phyloP scores from a whole-genome alignment of 2,888 invertebrate species.

The Hymenopus coronatus region DNA sequence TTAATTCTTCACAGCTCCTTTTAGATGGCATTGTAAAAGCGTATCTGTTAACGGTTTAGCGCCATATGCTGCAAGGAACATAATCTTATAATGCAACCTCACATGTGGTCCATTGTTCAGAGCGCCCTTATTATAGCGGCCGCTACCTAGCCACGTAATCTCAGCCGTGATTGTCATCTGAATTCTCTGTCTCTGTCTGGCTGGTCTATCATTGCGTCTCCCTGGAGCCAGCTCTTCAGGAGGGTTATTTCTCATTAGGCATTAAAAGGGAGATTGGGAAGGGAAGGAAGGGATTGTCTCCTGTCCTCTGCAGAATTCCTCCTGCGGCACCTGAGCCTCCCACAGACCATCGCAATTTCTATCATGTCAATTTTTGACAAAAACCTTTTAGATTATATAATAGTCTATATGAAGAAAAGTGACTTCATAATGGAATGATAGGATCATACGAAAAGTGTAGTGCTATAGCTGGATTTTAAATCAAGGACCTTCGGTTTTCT shows the following conservation, averaged over 20 bases:
- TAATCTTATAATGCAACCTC: background rate
- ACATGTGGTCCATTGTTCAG: background rate
- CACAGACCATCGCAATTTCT: background rate
- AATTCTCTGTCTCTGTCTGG: background rate
- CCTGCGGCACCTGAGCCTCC: background rate
- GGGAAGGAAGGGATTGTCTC: conserved; percentile 3
- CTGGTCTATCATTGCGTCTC: background rate
- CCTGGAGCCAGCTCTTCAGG: conserved; percentile 16
- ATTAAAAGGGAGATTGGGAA: conserved; percentile 27
- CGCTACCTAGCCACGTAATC: conserved; percentile 16
- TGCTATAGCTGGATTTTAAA: too few relatives aligned
- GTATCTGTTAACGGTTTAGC: too few relatives aligned
- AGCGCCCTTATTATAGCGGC: background rate
- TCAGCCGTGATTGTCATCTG: conserved; percentile 20
- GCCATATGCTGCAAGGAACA: background rate
- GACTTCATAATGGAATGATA: too few relatives aligned
- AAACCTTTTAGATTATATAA: too few relatives aligned
- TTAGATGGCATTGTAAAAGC: too few relatives aligned
- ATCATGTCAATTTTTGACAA: too few relatives aligned
- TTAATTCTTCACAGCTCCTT: too few relatives aligned
- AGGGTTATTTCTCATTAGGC: conserved; percentile 30
- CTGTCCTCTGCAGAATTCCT: background rate
- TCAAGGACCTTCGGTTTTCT: too few relatives aligned
- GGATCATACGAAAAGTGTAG: too few relatives aligned
- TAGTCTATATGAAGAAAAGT: too few relatives aligned